These are phyloP conservation scores for Nerophis lumbriciformis DNA, from an alignment of 2,113 vertebrate genomes.

Conservation along the genomic window DNA sequence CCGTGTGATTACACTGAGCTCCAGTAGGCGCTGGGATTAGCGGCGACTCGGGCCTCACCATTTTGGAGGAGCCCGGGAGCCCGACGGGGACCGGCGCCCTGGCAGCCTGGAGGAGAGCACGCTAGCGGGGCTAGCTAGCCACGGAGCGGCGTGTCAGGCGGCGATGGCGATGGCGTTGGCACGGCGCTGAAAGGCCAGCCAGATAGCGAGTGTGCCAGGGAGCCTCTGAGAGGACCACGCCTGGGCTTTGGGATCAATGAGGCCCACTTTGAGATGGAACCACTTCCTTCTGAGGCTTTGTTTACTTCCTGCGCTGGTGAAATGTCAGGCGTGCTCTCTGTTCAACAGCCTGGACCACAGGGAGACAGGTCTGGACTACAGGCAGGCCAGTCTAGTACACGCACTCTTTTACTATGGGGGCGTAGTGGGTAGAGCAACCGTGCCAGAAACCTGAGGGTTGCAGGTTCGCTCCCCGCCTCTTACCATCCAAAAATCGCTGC, in stretches of 20 bases:
- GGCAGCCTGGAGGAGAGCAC: constrained; percentile 16
- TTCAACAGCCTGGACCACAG: neutral
- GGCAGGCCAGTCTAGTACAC: no score
- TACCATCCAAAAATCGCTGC: no score
- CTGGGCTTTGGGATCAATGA: constrained; percentile 57
- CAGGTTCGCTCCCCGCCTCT: no score
- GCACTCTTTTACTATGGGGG: no score
- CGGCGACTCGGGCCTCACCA: constrained; percentile 56
- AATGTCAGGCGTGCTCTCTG: constrained; percentile 31
- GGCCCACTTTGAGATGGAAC: constrained; percentile 40
- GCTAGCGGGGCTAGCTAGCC: constrained; percentile 50
- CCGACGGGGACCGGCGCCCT: constrained; percentile 35
- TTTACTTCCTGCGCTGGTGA: constrained; percentile 31
- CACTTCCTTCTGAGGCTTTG: constrained; percentile 49
- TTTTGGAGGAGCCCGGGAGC: constrained; percentile 59
- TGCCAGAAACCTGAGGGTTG: no score
- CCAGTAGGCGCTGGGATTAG: constrained; percentile 66
- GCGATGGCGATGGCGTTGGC: constrained; percentile 49
- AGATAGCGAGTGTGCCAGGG: constrained; percentile 54
- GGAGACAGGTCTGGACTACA: no score
- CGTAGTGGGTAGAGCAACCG: no score
- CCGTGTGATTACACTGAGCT: constrained; percentile 72
- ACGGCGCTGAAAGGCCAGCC: constrained; percentile 65
- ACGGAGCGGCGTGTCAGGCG: constrained; percentile 29
- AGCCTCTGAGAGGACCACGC: constrained; percentile 48